Evolutionary conservation across 2,113 vertebrate genomes (phyloP).

Genomic region (Ceratotherium simum): DNA sequence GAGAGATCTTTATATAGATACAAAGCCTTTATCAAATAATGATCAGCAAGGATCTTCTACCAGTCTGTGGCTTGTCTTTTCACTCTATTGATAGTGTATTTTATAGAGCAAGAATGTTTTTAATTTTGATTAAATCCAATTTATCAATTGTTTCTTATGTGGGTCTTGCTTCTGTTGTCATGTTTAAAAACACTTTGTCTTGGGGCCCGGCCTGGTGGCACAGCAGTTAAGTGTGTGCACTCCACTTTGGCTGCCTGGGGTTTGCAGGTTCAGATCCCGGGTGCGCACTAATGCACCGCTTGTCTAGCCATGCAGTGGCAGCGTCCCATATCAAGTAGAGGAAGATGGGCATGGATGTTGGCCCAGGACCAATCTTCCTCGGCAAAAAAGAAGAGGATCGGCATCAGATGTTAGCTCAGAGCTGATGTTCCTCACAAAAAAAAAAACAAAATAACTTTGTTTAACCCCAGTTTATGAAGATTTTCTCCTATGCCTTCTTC

Average conservation of each 20-base stretch:
- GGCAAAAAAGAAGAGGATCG: too few species aligned
- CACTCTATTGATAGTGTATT: background rate
- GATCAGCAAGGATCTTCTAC: background rate
- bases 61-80: background rate
- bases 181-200: background rate
- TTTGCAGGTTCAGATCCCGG: too few species aligned
- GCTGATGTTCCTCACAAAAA: too few species aligned
- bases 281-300: too few species aligned
- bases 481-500: background rate
- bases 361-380: too few species aligned
- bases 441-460: background rate
- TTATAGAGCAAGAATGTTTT: background rate
- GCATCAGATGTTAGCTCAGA: too few species aligned
- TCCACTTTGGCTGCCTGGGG: too few species aligned
- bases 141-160: background rate
- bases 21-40: background rate
- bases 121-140: background rate
- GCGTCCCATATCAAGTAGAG: too few species aligned
- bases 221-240: too few species aligned
- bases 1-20: background rate
- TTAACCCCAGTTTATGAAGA: background rate
- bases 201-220: too few species aligned
- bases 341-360: too few species aligned
- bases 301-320: too few species aligned
- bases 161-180: background rate